A percentile compares a stretch with the other conserved stretches of the same genome.
phyloP scores from a whole-genome alignment of 2,113 vertebrate species.

The Nansenia antarctica region DNA sequence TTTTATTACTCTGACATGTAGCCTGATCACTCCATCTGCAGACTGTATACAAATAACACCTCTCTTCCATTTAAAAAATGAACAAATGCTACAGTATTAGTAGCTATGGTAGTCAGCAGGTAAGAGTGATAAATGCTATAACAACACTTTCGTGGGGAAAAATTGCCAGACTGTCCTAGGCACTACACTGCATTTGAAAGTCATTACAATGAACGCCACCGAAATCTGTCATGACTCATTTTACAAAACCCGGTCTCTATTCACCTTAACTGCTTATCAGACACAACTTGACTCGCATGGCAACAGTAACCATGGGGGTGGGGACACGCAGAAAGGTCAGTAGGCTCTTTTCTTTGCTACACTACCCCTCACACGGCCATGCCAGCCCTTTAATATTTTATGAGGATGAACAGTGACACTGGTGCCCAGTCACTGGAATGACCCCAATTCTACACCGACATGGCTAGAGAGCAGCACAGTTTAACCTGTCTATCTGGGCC shows the following conservation, averaged over 20 bases:
- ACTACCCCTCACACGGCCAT: conserved; percentile 8
- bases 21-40: too few species aligned
- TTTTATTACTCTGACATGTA: too few species aligned
- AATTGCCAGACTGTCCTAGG: accelerated
- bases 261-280: conserved; percentile 1
- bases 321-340: conserved; percentile 47
- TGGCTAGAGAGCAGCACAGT: too few species aligned
- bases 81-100: too few species aligned
- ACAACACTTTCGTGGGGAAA: too few species aligned
- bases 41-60: too few species aligned
- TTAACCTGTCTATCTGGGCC: too few species aligned
- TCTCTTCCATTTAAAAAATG: too few species aligned
- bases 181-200: not conserved
- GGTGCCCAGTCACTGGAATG: not conserved
- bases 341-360: conserved; percentile 42
- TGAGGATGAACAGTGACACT: conserved; percentile 57
- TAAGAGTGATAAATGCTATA: too few species aligned
- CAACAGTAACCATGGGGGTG: conserved; percentile 9
- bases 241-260: conserved; percentile 1
- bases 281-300: conserved; percentile 9
- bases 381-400: conserved; percentile 64
- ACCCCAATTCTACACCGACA: not conserved
- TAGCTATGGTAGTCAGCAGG: too few species aligned
- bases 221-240: not conserved
- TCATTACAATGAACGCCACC: not conserved